Conservation (phyloP, 2,888 invertebrate genomes). For the Baccha elongata region DNA sequence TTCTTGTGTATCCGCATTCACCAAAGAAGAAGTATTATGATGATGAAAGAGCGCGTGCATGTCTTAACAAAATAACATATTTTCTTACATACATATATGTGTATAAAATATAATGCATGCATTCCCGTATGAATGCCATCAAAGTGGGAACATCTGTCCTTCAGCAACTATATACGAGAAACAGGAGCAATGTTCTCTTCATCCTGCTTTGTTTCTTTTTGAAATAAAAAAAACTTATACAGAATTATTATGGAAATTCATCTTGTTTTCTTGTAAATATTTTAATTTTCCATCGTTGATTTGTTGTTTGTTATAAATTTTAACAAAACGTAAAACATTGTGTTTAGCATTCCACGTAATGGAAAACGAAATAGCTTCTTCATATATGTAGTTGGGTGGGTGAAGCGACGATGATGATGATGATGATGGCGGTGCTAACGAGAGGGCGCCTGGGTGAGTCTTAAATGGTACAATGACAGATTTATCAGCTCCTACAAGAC, state of each 20-base stretch:
- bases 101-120: not conserved
- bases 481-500: slow-evolving; percentile 71
- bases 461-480: slow-evolving; percentile 72
- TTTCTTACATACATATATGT: slow-evolving; percentile 13
- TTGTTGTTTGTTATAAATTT: slow-evolving; percentile 72
- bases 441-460: slow-evolving; percentile 71
- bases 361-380: not conserved
- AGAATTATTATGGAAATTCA: slow-evolving; percentile 73
- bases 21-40: slow-evolving; percentile 41
- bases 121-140: slow-evolving; percentile 37
- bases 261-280: slow-evolving; percentile 71
- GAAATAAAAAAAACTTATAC: slow-evolving; percentile 15
- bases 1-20: slow-evolving; percentile 32
- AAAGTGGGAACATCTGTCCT: slow-evolving; percentile 69
- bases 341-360: slow-evolving; percentile 22
- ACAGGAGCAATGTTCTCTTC: slow-evolving; percentile 5
- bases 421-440: slow-evolving; percentile 68
- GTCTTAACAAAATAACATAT: slow-evolving; percentile 58
- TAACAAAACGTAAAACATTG: slow-evolving; percentile 46
- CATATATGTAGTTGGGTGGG: not conserved
- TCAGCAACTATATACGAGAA: slow-evolving; percentile 40
- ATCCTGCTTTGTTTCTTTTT: slow-evolving; percentile 7
- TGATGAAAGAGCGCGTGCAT: slow-evolving; percentile 55
- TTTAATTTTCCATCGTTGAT: slow-evolving; percentile 72
- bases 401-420: slow-evolving; percentile 26